These are phyloP conservation scores for Tyto alba DNA, from an alignment of 2,113 vertebrate genomes.

Conservation along the genomic window DNA sequence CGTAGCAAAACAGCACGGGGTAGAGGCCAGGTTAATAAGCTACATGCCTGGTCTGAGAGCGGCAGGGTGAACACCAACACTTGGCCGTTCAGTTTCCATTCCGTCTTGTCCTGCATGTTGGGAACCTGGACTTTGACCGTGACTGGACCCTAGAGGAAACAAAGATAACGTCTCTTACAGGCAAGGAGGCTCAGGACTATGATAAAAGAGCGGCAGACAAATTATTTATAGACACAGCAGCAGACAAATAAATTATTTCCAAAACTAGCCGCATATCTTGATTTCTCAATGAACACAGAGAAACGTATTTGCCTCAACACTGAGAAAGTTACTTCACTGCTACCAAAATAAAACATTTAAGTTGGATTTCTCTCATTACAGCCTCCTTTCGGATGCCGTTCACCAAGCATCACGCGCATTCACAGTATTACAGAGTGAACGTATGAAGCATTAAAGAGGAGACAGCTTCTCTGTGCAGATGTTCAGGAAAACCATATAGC, in stretches of 20 bases:
- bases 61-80: constrained; percentile 94
- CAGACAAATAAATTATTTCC: not conserved
- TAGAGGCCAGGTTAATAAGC: not conserved
- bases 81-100: constrained; percentile 97
- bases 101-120: constrained; percentile 99
- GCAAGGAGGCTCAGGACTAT: not conserved
- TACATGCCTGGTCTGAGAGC: constrained; percentile 90
- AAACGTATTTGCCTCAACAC: not conserved
- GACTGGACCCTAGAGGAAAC: constrained; percentile 84
- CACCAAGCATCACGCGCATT: accelerated
- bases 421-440: accelerated
- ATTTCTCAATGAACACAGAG: not conserved
- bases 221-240: not conserved
- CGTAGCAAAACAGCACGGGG: not conserved
- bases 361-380: not conserved
- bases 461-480: not conserved
- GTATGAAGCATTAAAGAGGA: not conserved
- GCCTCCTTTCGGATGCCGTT: not conserved
- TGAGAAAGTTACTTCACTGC: not conserved
- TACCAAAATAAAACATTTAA: not conserved
- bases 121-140: constrained; percentile 98
- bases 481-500: not conserved
- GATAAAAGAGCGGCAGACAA: not conserved
- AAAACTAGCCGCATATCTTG: not conserved
- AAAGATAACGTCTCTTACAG: not conserved